These are phyloP conservation scores for Litocranius walleri DNA, from an alignment of 2,113 vertebrate genomes.

Conservation along the genomic window DNA sequence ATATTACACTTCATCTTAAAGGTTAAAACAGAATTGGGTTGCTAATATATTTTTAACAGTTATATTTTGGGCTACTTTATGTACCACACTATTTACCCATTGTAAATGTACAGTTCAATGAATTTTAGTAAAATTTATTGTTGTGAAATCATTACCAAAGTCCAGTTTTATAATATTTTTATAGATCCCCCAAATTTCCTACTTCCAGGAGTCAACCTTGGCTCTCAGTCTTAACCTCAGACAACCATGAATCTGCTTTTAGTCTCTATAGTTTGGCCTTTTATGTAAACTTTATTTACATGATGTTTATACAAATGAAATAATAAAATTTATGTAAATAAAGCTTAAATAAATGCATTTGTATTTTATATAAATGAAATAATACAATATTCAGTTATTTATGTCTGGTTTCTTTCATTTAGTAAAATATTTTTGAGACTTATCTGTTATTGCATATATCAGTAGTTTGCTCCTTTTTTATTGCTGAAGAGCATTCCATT, in stretches of 20 bases:
- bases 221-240: not conserved
- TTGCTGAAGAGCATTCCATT: not conserved
- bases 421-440: not conserved
- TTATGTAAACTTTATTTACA: not conserved
- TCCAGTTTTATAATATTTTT: not conserved
- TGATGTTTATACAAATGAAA: not conserved
- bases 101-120: not conserved
- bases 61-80: not conserved
- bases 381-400: not conserved
- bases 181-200: not conserved
- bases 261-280: not conserved
- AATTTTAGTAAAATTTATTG: not conserved
- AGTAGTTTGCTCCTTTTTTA: not conserved
- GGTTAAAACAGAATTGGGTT: not conserved
- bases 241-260: not conserved
- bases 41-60: not conserved
- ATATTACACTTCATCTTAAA: not conserved
- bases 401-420: not conserved
- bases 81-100: not conserved
- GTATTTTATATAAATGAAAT: not conserved
- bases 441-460: not conserved
- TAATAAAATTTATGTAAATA: not conserved
- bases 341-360: not conserved
- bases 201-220: not conserved
- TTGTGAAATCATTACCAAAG: not conserved